These are phyloP conservation scores for Napeogenes inachia DNA, from an alignment of 2,888 invertebrate species.

Conservation along the genomic window DNA sequence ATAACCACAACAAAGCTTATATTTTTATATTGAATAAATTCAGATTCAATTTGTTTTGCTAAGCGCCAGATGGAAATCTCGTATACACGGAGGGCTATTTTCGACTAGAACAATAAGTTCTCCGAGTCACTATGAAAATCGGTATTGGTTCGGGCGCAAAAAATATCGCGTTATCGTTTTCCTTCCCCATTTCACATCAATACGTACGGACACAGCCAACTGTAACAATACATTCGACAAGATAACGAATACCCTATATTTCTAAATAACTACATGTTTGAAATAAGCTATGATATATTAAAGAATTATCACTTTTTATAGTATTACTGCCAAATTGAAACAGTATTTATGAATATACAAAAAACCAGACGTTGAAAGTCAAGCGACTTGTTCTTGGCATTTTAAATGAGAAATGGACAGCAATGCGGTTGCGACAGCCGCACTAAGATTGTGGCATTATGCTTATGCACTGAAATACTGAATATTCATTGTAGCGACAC, in stretches of 20 bases:
- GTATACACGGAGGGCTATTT: constrained; percentile 29
- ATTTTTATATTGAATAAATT: constrained; percentile 3
- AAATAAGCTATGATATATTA: background rate
- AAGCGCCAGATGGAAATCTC: constrained; percentile 27
- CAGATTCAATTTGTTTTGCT: constrained; percentile 6
- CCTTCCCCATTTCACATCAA: constrained; percentile 37
- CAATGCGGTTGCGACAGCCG: constrained; percentile 59
- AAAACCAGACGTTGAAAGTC: constrained; percentile 28
- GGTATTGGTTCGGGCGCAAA: constrained; percentile 27
- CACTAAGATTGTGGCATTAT: constrained; percentile 65
- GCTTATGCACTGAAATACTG: constrained; percentile 67
- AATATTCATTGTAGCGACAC: constrained; percentile 63
- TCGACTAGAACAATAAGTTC: constrained; percentile 36
- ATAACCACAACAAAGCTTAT: constrained; percentile 1
- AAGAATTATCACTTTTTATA: background rate
- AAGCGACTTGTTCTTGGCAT: constrained; percentile 56
- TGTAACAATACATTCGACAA: background rate
- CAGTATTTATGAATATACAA: constrained; percentile 19
- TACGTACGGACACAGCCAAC: constrained; percentile 1
- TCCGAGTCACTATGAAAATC: constrained; percentile 39
- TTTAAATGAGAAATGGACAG: constrained; percentile 72
- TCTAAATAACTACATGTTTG: background rate
- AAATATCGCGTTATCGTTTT: constrained; percentile 40
- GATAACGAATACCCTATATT: background rate
- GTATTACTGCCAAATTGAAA: background rate